A percentile compares a stretch with the other conserved stretches of the same genome.
phyloP scores from a whole-genome alignment of 1,140 invertebrate species.

The Grapholita molesta region DNA sequence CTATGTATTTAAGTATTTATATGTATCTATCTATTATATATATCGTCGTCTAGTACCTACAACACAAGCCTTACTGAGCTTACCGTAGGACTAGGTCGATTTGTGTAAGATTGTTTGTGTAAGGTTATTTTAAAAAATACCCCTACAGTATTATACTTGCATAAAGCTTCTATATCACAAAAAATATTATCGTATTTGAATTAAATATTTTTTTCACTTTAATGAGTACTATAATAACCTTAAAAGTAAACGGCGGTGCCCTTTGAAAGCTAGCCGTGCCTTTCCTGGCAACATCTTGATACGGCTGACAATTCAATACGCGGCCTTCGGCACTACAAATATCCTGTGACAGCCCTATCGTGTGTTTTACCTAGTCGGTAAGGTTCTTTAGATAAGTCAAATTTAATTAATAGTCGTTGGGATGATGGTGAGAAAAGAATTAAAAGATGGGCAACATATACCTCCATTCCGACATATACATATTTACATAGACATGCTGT shows the following conservation, averaged over 20 bases:
- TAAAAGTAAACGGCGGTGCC: slow-evolving; percentile 24
- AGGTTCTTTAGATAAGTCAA: not conserved
- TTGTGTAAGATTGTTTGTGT: no score
- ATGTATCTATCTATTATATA: no score
- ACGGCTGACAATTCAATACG: slow-evolving; percentile 42
- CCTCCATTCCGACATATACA: no score
- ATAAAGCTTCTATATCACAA: no score
- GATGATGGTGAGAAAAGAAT: not conserved
- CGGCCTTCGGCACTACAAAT: slow-evolving; percentile 36
- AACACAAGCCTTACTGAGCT: no score
- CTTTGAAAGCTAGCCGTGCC: slow-evolving; percentile 25
- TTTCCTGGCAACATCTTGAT: slow-evolving; percentile 30
- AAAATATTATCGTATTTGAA: not conserved
- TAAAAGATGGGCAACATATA: no score
- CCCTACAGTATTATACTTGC: no score
- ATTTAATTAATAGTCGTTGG: not conserved
- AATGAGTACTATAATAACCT: slow-evolving; percentile 3
- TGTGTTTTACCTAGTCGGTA: slow-evolving; percentile 18
- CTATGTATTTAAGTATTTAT: no score
- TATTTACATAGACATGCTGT: no score
- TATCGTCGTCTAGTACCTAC: no score
- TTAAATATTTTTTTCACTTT: not conserved
- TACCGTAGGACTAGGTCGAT: no score
- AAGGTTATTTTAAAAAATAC: no score
- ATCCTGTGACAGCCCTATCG: slow-evolving; percentile 27